Conservation (phyloP, 92 coral and sea anemone genomes). For the Meandrina meandrites region DNA sequence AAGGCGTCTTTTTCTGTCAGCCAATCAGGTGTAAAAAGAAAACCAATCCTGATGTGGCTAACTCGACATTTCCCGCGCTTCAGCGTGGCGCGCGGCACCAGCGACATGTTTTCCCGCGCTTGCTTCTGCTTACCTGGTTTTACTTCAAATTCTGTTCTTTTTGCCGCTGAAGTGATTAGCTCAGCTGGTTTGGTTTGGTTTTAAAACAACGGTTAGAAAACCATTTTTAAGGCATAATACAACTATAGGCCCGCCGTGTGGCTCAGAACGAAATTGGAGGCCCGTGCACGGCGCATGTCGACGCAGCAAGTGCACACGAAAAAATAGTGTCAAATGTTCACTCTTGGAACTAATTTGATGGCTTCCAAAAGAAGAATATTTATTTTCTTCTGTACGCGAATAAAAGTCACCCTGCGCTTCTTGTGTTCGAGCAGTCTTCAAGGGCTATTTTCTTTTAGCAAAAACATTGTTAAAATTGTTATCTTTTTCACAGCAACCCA, state of each 20-base stretch:
- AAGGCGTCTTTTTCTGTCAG: not conserved
- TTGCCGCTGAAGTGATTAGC: not conserved
- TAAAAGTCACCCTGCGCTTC: no score
- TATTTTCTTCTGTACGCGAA: no score
- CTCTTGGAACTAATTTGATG: no score
- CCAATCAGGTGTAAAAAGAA: not conserved
- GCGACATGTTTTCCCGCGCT: conserved; percentile 3
- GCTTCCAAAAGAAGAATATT: no score
- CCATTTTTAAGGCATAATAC: no score
- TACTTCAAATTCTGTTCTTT: not conserved
- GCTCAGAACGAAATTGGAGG: not conserved
- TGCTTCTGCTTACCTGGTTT: no score
- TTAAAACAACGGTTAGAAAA: not conserved
- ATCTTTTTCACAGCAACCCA: not conserved
- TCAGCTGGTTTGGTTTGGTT: not conserved
- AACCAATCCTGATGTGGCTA: no score
- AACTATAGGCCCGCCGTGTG: not conserved
- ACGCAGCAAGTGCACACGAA: no score
- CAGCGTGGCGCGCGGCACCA: not conserved
- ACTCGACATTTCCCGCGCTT: not conserved
- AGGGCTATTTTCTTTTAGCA: no score
- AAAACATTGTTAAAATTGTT: not conserved
- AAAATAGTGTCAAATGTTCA: no score
- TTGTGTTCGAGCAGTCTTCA: no score
- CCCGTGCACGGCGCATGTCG: no score